Conservation (phyloP, 2,797 vertebrate species). For the Poecile montanus region DNA sequence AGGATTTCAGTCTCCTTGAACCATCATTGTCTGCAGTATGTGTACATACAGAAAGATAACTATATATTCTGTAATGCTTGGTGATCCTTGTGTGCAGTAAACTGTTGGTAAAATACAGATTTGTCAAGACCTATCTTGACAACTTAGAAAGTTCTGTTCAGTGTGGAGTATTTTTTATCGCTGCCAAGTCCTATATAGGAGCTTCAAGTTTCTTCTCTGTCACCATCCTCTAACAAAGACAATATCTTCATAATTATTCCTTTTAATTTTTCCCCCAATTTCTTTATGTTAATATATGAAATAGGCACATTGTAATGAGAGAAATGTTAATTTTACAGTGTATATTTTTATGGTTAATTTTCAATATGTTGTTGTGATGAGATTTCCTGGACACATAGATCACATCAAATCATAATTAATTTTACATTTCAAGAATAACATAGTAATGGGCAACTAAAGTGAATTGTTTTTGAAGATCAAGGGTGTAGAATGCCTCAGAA, state of each 20-base stretch:
- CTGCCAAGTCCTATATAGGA: background rate
- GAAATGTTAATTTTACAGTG: background rate
- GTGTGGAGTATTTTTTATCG: background rate
- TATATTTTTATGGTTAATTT: background rate
- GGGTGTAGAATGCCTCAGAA: background rate
- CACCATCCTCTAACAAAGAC: background rate
- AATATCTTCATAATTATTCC: background rate
- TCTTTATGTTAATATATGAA: background rate
- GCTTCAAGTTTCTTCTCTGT: background rate
- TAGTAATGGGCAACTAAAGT: background rate
- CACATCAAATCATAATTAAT: background rate
- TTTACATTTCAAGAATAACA: background rate
- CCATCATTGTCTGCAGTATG: background rate
- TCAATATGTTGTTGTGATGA: background rate
- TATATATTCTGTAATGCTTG: background rate
- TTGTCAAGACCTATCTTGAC: background rate
- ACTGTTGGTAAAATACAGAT: background rate
- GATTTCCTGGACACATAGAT: background rate
- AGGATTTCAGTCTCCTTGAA: slow-evolving; percentile 20
- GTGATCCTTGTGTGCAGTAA: background rate
- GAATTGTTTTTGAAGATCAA: background rate
- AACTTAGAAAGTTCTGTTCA: background rate
- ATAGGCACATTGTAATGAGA: background rate
- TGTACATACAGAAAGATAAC: background rate
- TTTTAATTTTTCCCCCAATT: background rate